These are phyloP conservation scores for Australoheros facetus DNA, from an alignment of 2,797 vertebrate genomes.

Conservation along the genomic window DNA sequence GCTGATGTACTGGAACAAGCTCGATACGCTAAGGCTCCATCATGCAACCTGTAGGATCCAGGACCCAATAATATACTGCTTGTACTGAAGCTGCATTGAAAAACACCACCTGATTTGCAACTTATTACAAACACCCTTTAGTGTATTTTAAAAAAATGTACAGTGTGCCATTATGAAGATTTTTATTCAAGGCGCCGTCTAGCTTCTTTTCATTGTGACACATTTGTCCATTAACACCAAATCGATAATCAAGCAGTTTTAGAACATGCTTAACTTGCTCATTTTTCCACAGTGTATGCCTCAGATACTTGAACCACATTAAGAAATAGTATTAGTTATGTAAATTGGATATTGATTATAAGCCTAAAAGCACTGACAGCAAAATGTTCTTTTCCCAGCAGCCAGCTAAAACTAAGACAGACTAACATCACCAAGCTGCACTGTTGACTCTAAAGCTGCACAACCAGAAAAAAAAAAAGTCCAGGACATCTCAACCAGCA, in stretches of 20 bases:
- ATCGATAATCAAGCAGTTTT: neutral
- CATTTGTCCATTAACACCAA: slow-evolving; percentile 3
- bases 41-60: too few species aligned
- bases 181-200: neutral
- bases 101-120: neutral
- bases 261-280: slow-evolving; percentile 6
- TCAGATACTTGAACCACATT: slow-evolving; percentile 27
- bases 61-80: neutral
- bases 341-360: slow-evolving; percentile 22
- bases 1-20: neutral
- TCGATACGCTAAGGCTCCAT: neutral
- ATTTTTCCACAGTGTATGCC: neutral
- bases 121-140: neutral
- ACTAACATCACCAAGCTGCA: neutral
- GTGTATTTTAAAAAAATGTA: neutral
- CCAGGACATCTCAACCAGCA: neutral
- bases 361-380: slow-evolving; percentile 17
- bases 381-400: slow-evolving; percentile 8
- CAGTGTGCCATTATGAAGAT: neutral
- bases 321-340: neutral
- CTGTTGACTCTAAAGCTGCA: slow-evolving; percentile 9
- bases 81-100: neutral
- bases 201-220: neutral
- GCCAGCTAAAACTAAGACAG: neutral
- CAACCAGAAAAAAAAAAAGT: neutral